phyloP scores from a whole-genome alignment of 2,797 vertebrate genomes.

The Myripristis jacobus region DNA sequence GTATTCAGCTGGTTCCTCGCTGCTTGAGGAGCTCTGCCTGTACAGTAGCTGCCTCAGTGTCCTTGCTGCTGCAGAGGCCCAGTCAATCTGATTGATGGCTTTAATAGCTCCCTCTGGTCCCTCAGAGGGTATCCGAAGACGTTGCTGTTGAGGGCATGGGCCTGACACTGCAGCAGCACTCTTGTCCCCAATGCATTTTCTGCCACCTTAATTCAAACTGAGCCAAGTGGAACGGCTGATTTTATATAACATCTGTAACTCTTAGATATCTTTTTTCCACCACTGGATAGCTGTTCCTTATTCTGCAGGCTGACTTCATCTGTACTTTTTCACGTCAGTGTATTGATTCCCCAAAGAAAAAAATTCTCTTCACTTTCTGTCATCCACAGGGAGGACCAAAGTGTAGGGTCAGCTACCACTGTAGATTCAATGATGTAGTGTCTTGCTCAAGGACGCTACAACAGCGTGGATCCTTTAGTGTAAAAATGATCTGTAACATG shows the following conservation, averaged over 20 bases:
- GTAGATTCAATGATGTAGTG: no score
- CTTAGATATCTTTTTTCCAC: neutral
- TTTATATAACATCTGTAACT: conserved; percentile 21
- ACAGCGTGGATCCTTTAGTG: no score
- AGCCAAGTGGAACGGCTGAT: neutral
- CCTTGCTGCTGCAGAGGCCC: conserved; percentile 54
- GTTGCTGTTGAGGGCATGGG: conserved; percentile 33
- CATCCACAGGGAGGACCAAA: conserved; percentile 7
- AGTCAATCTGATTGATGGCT: conserved; percentile 62
- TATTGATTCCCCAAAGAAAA: neutral
- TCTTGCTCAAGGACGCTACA: no score
- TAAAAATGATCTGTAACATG: no score
- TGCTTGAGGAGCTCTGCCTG: conserved; percentile 26
- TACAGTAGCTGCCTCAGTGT: conserved; percentile 31
- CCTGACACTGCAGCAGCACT: conserved; percentile 42
- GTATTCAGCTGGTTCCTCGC: neutral
- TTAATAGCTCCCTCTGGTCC: conserved; percentile 50
- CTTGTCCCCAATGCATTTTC: conserved; percentile 11
- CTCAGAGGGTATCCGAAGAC: conserved; percentile 38
- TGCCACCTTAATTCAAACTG: conserved; percentile 13
- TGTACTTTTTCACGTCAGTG: neutral
- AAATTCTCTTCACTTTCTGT: neutral
- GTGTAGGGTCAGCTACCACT: no score
- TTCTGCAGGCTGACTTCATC: neutral
- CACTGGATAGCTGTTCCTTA: neutral